phyloP scores from a whole-genome alignment of 2,113 vertebrate genomes.

The Bufo bufo region DNA sequence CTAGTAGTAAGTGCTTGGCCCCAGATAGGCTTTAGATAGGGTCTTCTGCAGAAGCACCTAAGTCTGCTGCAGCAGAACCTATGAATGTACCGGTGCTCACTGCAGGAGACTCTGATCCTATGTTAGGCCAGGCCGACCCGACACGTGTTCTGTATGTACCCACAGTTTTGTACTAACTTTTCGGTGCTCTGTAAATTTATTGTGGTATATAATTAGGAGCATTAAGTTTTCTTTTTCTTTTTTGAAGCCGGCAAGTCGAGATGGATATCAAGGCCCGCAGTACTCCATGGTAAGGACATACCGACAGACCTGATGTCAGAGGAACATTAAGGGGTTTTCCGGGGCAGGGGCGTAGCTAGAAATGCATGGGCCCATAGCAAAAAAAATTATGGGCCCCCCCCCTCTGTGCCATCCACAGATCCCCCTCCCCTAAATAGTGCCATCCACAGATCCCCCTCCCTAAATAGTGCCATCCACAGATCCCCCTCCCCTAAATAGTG shows the following conservation, averaged over 20 bases:
- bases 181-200: not conserved
- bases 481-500: too few species aligned
- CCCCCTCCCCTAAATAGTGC: too few species aligned
- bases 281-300: constrained; percentile 32
- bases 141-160: not conserved
- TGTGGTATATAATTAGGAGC: not conserved
- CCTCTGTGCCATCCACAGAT: too few species aligned
- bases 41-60: not conserved
- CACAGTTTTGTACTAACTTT: not conserved
- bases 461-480: too few species aligned
- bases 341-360: too few species aligned
- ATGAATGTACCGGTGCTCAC: not conserved
- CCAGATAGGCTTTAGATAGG: not conserved
- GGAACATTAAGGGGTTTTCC: not conserved
- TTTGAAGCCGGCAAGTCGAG: not conserved
- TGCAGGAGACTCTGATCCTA: too few species aligned
- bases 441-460: too few species aligned
- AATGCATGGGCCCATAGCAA: too few species aligned
- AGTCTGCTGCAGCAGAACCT: not conserved
- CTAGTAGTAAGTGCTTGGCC: not conserved
- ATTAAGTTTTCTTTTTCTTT: not conserved
- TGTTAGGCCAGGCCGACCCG: too few species aligned
- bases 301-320: not conserved
- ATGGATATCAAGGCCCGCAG: constrained; percentile 35
- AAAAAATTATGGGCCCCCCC: too few species aligned